These are phyloP conservation scores for Hirundichthys speculiger DNA, from an alignment of 2,113 vertebrate species.

Conservation along the genomic window DNA sequence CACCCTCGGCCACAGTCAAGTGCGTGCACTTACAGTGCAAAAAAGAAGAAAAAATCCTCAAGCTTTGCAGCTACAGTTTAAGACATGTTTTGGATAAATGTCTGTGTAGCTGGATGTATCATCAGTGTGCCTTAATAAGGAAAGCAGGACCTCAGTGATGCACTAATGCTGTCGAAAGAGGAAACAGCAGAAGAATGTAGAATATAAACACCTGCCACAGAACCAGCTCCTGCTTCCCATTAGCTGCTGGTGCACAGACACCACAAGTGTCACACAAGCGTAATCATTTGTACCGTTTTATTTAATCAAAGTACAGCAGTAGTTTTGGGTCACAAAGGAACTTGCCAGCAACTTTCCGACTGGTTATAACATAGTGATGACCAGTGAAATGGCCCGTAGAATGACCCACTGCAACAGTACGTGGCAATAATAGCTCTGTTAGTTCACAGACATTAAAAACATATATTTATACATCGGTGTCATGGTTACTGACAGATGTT, in stretches of 20 bases:
- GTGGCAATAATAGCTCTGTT: no score
- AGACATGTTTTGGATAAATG: neutral
- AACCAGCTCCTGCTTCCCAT: slow-evolving; percentile 65
- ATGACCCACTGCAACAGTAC: no score
- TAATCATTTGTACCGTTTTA: neutral
- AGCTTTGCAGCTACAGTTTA: neutral
- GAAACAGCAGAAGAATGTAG: slow-evolving; percentile 63
- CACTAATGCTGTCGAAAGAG: slow-evolving; percentile 25
- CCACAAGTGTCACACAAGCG: slow-evolving; percentile 13
- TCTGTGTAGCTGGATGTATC: slow-evolving; percentile 40
- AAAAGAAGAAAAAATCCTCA: neutral
- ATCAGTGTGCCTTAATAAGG: slow-evolving; percentile 82
- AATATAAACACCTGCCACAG: slow-evolving; percentile 77
- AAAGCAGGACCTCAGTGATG: slow-evolving; percentile 53
- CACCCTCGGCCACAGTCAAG: neutral
- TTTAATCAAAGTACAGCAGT: neutral
- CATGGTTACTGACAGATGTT: neutral
- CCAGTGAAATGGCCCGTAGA: no score
- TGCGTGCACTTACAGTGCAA: no score
- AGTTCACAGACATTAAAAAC: neutral
- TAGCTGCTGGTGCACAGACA: slow-evolving; percentile 45
- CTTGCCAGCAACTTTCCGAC: no score
- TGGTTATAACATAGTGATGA: no score
- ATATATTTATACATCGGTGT: no score
- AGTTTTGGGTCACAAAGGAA: no score